Percentiles rank a stretch among this genome's conserved stretches.
Conservation (phyloP, 1,140 invertebrate genomes). For the Papilio dardanus region DNA sequence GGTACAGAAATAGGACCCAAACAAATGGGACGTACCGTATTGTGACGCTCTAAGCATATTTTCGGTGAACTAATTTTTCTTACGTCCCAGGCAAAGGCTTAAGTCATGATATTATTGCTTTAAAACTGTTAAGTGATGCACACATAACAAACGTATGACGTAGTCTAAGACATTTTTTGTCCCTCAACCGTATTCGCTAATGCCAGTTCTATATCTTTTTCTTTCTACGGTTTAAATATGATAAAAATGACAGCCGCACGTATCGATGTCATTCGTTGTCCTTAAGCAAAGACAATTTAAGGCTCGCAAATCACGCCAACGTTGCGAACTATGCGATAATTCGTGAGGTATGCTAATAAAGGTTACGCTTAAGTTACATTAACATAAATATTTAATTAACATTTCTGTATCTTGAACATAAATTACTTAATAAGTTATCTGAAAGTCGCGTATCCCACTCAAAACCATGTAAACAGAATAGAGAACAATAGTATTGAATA, state of each 20-base stretch:
- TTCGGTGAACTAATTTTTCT: no score
- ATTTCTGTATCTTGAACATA: conserved; percentile 9
- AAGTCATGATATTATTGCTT: no score
- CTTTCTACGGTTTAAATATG: background rate
- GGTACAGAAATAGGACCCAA: no score
- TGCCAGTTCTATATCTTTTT: no score
- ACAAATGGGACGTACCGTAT: no score
- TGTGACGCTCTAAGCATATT: no score
- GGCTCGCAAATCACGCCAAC: conserved; percentile 5
- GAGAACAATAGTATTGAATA: background rate
- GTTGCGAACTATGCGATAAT: background rate
- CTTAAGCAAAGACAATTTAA: conserved; percentile 13
- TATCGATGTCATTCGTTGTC: conserved; percentile 5
- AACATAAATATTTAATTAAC: conserved; percentile 18
- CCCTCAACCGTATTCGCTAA: no score
- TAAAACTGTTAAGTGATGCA: no score
- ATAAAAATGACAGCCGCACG: background rate
- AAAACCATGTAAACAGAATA: background rate
- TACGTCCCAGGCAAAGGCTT: no score
- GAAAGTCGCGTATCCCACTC: background rate
- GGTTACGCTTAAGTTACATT: background rate
- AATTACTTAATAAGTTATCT: conserved; percentile 13
- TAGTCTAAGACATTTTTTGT: no score
- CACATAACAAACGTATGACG: no score
- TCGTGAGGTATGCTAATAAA: conserved; percentile 16